phyloP scores from a whole-genome alignment of 2,113 vertebrate species.

The Myotis lucifugus region DNA sequence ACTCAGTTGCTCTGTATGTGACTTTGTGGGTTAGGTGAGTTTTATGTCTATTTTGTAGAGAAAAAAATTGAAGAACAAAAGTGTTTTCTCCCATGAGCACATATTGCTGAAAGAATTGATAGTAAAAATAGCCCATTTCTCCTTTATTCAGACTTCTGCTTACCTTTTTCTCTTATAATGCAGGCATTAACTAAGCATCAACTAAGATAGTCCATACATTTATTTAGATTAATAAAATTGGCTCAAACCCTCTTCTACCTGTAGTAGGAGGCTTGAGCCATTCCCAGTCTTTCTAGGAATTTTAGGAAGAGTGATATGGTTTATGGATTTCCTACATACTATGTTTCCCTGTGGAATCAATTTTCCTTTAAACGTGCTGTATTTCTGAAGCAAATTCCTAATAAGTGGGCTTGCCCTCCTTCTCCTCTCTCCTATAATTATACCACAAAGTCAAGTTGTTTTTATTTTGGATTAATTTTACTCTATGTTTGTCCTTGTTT shows the following conservation, averaged over 20 bases:
- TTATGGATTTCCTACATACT: neutral
- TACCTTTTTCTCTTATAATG: neutral
- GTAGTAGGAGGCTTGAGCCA: neutral
- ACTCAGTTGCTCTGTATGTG: neutral
- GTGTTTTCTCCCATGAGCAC: neutral
- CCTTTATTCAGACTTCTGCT: neutral
- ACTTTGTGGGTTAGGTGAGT: neutral
- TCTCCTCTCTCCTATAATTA: neutral
- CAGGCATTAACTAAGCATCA: neutral
- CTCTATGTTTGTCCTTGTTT: neutral
- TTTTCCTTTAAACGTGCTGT: neutral
- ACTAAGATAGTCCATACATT: neutral
- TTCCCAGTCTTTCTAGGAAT: neutral
- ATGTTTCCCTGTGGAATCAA: neutral
- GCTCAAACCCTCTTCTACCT: neutral
- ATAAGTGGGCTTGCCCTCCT: neutral
- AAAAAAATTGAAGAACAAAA: neutral
- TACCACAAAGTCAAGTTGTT: neutral
- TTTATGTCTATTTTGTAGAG: neutral
- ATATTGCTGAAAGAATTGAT: neutral
- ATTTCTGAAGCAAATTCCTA: neutral
- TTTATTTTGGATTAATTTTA: neutral
- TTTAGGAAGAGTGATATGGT: neutral
- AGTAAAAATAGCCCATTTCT: neutral
- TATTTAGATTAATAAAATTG: neutral